These are phyloP conservation scores for Lasioglossum villosulum DNA, from an alignment of 2,888 invertebrate genomes.

Conservation along the genomic window DNA sequence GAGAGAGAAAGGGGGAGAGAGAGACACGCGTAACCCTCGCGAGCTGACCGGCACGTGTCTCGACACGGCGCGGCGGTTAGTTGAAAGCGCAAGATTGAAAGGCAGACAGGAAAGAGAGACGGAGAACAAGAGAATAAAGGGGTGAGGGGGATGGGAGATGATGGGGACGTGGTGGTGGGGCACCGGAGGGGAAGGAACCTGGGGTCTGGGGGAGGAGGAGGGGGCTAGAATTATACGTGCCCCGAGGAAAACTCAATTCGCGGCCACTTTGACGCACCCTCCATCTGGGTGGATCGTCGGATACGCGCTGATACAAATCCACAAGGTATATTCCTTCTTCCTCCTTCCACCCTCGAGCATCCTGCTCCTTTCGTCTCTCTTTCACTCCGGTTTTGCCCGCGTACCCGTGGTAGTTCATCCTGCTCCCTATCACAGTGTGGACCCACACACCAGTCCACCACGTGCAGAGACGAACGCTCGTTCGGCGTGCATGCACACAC, in stretches of 20 bases:
- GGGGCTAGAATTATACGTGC: conserved; percentile 68
- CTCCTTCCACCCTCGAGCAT: conserved; percentile 34
- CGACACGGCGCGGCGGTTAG: conserved; percentile 57
- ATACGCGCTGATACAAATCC: conserved; percentile 72
- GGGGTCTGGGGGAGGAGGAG: conserved; percentile 8
- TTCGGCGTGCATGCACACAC: conserved; percentile 17
- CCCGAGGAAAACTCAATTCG: conserved; percentile 77
- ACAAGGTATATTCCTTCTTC: conserved; percentile 67
- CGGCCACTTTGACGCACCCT: conserved; percentile 79
- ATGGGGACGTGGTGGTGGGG: neutral
- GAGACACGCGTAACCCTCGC: conserved; percentile 36
- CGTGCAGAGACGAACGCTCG: conserved; percentile 43
- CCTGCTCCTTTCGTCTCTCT: conserved; percentile 29
- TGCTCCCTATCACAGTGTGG: conserved; percentile 40
- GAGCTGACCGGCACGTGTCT: conserved; percentile 61
- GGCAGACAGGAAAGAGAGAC: conserved; percentile 47
- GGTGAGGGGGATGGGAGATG: conserved; percentile 13
- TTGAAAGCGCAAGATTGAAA: conserved; percentile 53
- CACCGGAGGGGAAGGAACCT: neutral
- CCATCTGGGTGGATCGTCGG: conserved; percentile 66
- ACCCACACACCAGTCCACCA: conserved; percentile 38
- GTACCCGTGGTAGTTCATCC: conserved; percentile 52
- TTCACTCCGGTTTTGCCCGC: conserved; percentile 6
- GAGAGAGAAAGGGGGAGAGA: conserved; percentile 28
- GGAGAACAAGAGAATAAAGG: conserved; percentile 53